Base-by-base conservation (phyloP, 2,888 invertebrate species). In the Thymelicus lineola region DNA sequence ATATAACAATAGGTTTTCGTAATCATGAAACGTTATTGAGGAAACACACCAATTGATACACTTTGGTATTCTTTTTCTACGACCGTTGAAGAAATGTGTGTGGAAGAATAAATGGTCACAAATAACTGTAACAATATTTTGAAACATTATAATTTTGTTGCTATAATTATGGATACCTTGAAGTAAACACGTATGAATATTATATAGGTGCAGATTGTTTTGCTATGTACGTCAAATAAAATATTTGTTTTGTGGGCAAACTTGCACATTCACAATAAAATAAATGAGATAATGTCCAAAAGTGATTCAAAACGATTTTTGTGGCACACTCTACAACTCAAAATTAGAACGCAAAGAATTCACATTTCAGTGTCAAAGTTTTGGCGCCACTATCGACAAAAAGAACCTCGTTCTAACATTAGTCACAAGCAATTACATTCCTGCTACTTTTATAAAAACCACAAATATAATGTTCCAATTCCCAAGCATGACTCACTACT, bases 391-490 rank as follows among this genome's bases (percentile, higher is more conserved):
- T 1, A 15, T 42, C 46, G 10, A 59, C 50, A 7, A 35, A 61
- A 67, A 60, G 42, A 64, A 69, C 69, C 63, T 69, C 84, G 78
- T 83, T 82, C 82, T 82, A 82, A 79, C 80, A 80, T 88, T 86
- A 86, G 84, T 87, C 85, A 63, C 58, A 64, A 69, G 86, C 76
- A 75, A 77, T 69, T 78, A 80, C 83, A 83, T 81, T 82, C 82
- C 71, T 61, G 58, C 66, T 70, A 67, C 63, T 71, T 60, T 67
- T 66, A 70, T 70, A 66, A 72, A 68, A 70, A 61, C 75, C 71
- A 66, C 65, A 77, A 73, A 81, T 82, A 81, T 83, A 87, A 82
- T 86, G 86, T 82, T 86, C 87, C 83, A 88, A 86, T 87, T 89
- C 75, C 73, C 65, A 76, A 75, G 77, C 73, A 78, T 87, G 86